These are phyloP conservation scores for Melanerpes aurifrons DNA, from an alignment of 2,113 vertebrate genomes.

Conservation along the genomic window DNA sequence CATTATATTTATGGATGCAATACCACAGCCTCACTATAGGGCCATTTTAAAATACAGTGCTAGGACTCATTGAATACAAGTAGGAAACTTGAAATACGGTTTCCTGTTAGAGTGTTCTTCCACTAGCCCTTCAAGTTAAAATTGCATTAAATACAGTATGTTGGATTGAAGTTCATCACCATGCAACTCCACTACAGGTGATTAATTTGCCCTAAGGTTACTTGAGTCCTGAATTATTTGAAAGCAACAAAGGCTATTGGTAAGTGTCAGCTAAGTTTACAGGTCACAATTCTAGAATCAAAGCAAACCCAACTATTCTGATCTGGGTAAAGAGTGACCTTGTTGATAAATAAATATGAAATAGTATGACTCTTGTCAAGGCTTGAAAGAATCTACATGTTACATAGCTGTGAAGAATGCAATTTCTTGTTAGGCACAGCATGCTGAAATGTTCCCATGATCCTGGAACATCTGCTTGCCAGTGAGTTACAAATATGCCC, in stretches of 20 bases:
- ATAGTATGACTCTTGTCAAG: background rate
- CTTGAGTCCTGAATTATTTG: background rate
- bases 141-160: background rate
- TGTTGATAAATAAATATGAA: background rate
- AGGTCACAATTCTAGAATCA: background rate
- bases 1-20: conserved; percentile 6
- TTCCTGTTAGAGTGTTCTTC: background rate
- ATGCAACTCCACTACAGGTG: background rate
- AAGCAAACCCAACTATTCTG: background rate
- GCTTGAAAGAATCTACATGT: background rate
- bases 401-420: background rate
- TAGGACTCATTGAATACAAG: conserved; percentile 21
- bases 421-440: background rate
- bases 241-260: background rate
- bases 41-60: conserved; percentile 16
- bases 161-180: background rate
- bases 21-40: background rate
- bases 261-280: background rate
- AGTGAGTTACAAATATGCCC: background rate
- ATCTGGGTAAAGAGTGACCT: background rate
- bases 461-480: background rate
- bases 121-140: background rate
- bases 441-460: background rate
- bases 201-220: background rate
- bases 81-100: background rate